These are phyloP conservation scores for Lasioglossum morio DNA, from an alignment of 2,888 invertebrate genomes.

Conservation along the genomic window DNA sequence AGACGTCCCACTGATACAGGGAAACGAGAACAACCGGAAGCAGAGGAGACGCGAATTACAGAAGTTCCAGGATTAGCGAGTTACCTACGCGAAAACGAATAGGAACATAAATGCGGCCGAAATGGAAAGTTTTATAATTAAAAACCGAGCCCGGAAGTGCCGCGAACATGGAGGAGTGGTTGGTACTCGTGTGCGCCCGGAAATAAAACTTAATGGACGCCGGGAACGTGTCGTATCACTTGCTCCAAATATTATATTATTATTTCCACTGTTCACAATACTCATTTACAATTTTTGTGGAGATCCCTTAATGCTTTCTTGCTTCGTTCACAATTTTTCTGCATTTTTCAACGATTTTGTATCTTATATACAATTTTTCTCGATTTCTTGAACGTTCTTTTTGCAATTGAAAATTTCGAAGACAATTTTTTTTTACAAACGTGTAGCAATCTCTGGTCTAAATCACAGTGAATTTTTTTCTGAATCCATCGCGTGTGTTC, in stretches of 20 bases:
- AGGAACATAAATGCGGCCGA: background rate
- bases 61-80: background rate
- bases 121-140: slow-evolving; percentile 14
- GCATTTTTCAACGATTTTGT: background rate
- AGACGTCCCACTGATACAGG: background rate
- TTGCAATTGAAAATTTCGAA: background rate
- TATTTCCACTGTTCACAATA: background rate
- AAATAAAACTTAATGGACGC: background rate
- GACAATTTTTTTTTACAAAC: background rate
- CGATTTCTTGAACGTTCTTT: background rate
- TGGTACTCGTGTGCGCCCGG: background rate
- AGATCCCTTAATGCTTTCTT: background rate
- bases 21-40: background rate
- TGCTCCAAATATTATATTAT: background rate
- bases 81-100: background rate
- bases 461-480: background rate
- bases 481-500: background rate
- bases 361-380: background rate
- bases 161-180: background rate
- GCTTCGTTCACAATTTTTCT: background rate
- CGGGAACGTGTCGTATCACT: background rate
- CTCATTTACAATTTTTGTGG: background rate
- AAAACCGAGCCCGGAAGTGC: slow-evolving; percentile 4
- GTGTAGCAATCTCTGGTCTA: background rate
- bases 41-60: background rate